phyloP scores from a whole-genome alignment of 2,888 invertebrate genomes.

The Pristionchus mayeri region DNA sequence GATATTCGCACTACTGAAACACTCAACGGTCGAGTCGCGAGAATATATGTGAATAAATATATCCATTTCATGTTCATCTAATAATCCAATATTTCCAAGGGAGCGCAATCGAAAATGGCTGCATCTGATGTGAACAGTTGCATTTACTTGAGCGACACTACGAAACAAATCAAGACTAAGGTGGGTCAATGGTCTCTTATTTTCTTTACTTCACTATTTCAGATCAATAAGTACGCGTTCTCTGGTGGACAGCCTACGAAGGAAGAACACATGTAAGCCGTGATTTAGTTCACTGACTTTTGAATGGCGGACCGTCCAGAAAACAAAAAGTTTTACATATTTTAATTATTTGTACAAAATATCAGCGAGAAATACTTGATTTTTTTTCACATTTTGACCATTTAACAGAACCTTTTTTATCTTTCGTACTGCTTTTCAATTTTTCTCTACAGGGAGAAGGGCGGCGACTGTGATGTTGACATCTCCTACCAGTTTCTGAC shows the following conservation, averaged over 20 bases:
- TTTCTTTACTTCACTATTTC: no score
- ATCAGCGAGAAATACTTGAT: no score
- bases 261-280: constrained; percentile 85
- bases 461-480: constrained; percentile 96
- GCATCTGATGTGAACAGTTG: constrained; percentile 95
- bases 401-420: no score
- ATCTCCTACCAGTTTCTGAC: constrained; percentile 93
- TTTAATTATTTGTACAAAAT: no score
- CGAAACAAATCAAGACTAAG: constrained; percentile 96
- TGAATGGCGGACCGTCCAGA: no score
- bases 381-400: no score
- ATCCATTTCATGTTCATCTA: no score
- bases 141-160: constrained; percentile 93
- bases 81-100: no score
- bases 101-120: constrained; percentile 99
- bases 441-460: constrained; percentile 79
- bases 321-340: neutral
- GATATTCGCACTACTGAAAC: no score
- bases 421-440: neutral
- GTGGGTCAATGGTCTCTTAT: constrained; percentile 77
- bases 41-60: no score
- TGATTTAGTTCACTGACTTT: no score
- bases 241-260: constrained; percentile 94
- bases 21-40: no score
- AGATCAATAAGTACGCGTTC: constrained; percentile 94